A percentile compares a stretch with the other conserved stretches of the same genome.
Conservation (phyloP, 92 coral and sea anemone species). For the Parazoanthus darwini region DNA sequence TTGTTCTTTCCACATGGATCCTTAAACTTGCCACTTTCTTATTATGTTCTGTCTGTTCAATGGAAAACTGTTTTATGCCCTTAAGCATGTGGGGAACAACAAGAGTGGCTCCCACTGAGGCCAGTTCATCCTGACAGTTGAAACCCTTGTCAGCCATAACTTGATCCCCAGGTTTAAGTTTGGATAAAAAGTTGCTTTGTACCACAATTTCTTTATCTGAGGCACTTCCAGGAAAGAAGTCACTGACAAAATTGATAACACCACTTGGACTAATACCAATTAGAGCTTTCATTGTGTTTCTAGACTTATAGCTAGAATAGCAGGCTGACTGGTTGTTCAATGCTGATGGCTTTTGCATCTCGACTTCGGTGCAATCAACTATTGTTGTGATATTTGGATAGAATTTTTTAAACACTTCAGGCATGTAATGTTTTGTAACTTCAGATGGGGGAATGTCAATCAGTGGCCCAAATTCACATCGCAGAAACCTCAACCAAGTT, state of each 20-base stretch:
- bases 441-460: conserved; percentile 52
- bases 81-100: too few relatives aligned
- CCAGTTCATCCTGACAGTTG: not conserved
- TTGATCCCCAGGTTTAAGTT: conserved; percentile 48
- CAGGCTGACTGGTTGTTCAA: conserved; percentile 45
- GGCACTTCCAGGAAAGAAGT: conserved; percentile 45
- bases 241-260: conserved; percentile 47
- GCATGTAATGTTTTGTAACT: conserved; percentile 52
- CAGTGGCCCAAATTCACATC: conserved; percentile 54
- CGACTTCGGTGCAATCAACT: conserved; percentile 53
- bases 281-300: conserved; percentile 61
- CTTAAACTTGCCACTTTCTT: conserved; percentile 63
- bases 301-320: conserved; percentile 53
- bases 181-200: conserved; percentile 42
- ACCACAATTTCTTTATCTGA: conserved; percentile 48
- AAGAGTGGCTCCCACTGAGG: too few relatives aligned
- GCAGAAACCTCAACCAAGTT: conserved; percentile 51
- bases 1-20: conserved; percentile 58
- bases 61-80: conserved; percentile 43
- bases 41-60: conserved; percentile 60
- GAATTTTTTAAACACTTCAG: conserved; percentile 31
- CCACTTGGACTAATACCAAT: conserved; percentile 59
- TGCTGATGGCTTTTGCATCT: conserved; percentile 49
- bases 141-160: conserved; percentile 59
- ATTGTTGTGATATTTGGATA: conserved; percentile 37